These are phyloP conservation scores for Tetragnatha montana DNA, from an alignment of 2,888 invertebrate species.

Conservation along the genomic window DNA sequence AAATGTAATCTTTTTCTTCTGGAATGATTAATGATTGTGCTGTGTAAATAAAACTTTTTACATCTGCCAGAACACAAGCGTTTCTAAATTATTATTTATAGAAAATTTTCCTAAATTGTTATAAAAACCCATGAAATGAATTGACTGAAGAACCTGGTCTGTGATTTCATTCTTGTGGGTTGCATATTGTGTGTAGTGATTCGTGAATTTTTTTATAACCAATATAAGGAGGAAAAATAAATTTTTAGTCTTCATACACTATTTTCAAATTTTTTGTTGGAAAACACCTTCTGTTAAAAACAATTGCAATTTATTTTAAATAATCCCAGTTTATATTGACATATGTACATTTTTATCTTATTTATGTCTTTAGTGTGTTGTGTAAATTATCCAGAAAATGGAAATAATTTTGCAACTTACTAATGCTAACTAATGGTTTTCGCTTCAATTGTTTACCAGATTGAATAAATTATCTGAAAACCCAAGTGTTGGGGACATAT, in stretches of 20 bases:
- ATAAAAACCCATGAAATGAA: neutral
- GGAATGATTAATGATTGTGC: conserved; percentile 70
- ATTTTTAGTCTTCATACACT: conserved; percentile 10
- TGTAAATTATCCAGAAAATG: conserved; percentile 43
- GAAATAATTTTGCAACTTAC: conserved; percentile 26
- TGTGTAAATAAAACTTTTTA: conserved; percentile 72
- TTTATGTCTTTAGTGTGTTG: conserved; percentile 45
- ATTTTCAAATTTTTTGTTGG: conserved; percentile 12
- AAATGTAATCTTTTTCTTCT: conserved; percentile 67
- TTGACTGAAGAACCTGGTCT: conserved; percentile 9
- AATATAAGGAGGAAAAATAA: neutral
- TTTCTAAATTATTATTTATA: conserved; percentile 57
- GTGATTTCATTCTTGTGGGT: conserved; percentile 28
- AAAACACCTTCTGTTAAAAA: conserved; percentile 17
- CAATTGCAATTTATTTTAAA: conserved; percentile 36
- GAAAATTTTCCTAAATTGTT: conserved; percentile 8
- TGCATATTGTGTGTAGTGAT: conserved; percentile 6
- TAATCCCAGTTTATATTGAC: conserved; percentile 35
- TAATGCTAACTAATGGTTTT: conserved; percentile 49
- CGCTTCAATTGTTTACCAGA: conserved; percentile 56
- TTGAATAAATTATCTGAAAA: conserved; percentile 57
- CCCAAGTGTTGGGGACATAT: conserved; percentile 26
- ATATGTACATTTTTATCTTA: conserved; percentile 53
- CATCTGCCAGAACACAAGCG: conserved; percentile 67
- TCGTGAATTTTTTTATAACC: neutral